Evolutionary conservation across 2,797 vertebrate genomes (phyloP), one percentile per base, ranked within the genome.

Genomic region (Cynodonichthys magdalenae): DNA sequence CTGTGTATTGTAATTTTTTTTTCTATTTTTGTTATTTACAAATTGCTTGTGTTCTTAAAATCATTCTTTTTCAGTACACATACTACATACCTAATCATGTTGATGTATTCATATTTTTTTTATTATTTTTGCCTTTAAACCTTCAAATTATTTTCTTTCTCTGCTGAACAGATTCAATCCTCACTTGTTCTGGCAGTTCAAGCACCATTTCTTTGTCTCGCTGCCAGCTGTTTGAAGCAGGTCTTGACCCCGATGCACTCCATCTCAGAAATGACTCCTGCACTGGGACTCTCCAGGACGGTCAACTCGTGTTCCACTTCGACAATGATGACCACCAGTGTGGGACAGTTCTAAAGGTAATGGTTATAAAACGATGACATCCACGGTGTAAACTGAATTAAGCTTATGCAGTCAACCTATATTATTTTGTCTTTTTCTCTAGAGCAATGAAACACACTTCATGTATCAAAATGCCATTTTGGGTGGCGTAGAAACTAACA

Each of bases 371-470:
- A 10, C 6, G 4, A 15, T 0, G 47, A 36, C 1, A 1, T 18
- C 45, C 15, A 0, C 0, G 9, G 11, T 19, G 0, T 6, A 57
- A 1, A n/a, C 19, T 17, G 31, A 56, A 36, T 6, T 12, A 24
- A 29, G 34, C 44, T 18, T 9, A 5, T 18, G 5, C 1, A 6
- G 1, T 58, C 17, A 11, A 34, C 2, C 24, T 48, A 31, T 9
- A 42, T 31, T 2, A 0, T 2, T 2, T 29, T 42, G 29, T 14
- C 0, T 41, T 3, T 52, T 67, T 44, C 48, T 0, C 0, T 46
- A 93, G 93, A 89, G 83, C 73, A 94, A 94, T 0, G 57, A 66
- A 12, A 91, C 88, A 3, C 91, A 94, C 69, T 88, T 90, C 65
- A 85, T 87, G 14, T 93, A 94, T 57, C 81, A 90, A 75, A 94